phyloP scores from a whole-genome alignment of 2,797 vertebrate species.

The Lagodon rhomboides region DNA sequence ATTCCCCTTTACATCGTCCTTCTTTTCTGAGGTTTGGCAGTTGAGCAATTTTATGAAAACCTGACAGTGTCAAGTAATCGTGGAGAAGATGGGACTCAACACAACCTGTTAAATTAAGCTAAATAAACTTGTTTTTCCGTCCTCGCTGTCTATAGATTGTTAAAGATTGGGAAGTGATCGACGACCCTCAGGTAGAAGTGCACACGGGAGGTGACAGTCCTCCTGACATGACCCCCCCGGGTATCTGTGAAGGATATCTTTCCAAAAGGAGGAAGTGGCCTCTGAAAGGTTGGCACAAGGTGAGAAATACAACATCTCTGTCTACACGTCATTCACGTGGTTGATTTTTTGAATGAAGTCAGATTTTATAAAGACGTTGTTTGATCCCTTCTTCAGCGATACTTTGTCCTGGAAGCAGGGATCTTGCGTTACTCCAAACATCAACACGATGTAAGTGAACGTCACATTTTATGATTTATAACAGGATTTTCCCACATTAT shows the following conservation, averaged over 20 bases:
- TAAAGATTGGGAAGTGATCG: slow-evolving; percentile 95
- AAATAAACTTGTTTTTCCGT: not conserved
- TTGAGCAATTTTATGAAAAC: too few species aligned
- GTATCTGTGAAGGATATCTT: slow-evolving; percentile 92
- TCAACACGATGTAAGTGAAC: slow-evolving; percentile 90
- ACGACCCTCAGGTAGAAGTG: slow-evolving; percentile 83
- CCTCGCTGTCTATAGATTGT: slow-evolving; percentile 79
- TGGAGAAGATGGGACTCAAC: too few species aligned
- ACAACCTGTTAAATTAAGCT: too few species aligned
- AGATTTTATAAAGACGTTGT: not conserved
- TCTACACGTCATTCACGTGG: too few species aligned
- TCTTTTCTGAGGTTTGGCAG: too few species aligned
- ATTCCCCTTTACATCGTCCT: too few species aligned
- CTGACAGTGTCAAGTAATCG: too few species aligned
- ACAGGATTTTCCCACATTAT: too few species aligned
- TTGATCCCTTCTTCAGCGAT: slow-evolving; percentile 84
- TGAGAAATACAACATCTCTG: slow-evolving; percentile 56
- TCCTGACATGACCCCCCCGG: slow-evolving; percentile 75
- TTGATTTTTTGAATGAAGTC: not conserved
- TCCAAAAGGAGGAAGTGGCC: slow-evolving; percentile 98
- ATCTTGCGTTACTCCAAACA: slow-evolving; percentile 91
- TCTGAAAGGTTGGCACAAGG: slow-evolving; percentile 98
- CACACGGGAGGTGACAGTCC: slow-evolving; percentile 63
- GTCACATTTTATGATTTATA: rapidly evolving
- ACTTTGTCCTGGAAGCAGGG: slow-evolving; percentile 93